These are phyloP conservation scores for Oophaga pumilio DNA, from an alignment of 2,113 vertebrate species.

Conservation along the genomic window DNA sequence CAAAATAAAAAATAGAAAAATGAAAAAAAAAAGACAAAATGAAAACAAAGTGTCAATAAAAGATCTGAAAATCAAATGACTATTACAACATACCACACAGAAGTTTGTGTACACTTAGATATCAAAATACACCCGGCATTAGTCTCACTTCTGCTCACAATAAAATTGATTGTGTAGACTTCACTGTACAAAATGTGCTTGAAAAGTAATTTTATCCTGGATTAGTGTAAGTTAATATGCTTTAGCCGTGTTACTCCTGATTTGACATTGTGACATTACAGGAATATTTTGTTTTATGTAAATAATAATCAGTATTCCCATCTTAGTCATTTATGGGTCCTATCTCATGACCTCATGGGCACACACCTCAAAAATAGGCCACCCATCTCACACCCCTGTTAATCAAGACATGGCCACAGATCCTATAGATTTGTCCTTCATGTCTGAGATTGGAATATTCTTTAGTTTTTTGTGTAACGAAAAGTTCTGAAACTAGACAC, in stretches of 20 bases:
- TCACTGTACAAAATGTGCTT: constrained; percentile 11
- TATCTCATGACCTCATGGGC: too few species aligned
- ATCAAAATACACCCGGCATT: not conserved
- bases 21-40: not conserved
- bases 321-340: too few species aligned
- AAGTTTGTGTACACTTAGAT: not conserved
- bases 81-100: not conserved
- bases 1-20: too few species aligned
- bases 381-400: too few species aligned
- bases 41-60: not conserved
- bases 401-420: too few species aligned
- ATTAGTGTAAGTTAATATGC: not conserved
- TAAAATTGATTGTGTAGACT: not conserved
- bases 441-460: too few species aligned
- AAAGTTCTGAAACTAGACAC: too few species aligned
- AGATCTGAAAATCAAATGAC: too few species aligned
- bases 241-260: not conserved
- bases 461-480: too few species aligned
- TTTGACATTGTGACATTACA: not conserved
- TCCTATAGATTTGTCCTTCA: too few species aligned
- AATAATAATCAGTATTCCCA: not conserved
- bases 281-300: not conserved
- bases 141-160: not conserved
- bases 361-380: too few species aligned
- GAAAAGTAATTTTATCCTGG: not conserved